A percentile compares a stretch with the other conserved stretches of the same genome.
Evolutionary conservation across 2,113 vertebrate species (phyloP).

Genomic region (Podarcis cretensis): DNA sequence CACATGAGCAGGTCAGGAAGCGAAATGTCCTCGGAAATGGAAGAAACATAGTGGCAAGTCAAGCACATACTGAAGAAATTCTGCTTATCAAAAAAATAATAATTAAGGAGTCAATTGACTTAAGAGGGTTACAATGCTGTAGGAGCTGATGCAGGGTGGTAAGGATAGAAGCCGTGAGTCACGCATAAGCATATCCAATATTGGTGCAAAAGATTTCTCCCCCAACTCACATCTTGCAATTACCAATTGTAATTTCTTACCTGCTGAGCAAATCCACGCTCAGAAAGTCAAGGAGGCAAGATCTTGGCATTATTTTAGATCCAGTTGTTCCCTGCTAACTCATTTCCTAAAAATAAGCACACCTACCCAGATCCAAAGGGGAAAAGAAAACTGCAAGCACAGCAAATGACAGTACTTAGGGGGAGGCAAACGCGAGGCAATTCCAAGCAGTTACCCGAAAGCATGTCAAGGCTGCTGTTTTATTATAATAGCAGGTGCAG

Average conservation of each 20-base stretch:
- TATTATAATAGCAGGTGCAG: background rate
- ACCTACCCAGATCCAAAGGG: background rate
- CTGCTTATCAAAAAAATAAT: constrained; percentile 17
- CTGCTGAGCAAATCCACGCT: constrained; percentile 17
- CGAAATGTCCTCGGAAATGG: background rate
- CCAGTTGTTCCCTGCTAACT: background rate
- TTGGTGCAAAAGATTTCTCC: constrained; percentile 26
- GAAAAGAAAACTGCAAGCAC: background rate
- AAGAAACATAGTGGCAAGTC: rapidly evolving
- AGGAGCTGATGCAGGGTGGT: background rate
- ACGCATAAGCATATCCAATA: constrained; percentile 42
- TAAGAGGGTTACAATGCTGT: constrained; percentile 4
- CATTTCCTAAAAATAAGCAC: background rate
- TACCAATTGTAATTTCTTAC: constrained; percentile 19
- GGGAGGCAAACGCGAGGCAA: background rate
- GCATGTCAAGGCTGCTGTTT: background rate
- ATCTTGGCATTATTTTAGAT: background rate
- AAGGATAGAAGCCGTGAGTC: constrained; percentile 16
- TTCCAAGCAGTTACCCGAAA: background rate
- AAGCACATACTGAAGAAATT: background rate
- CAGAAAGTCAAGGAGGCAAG: background rate
- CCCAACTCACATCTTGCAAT: constrained; percentile 31
- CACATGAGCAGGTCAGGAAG: constrained; percentile 24
- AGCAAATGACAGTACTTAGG: constrained; percentile 15
- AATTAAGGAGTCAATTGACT: background rate